Conservation (phyloP, 2,797 vertebrate species). For the Varecia variegata region DNA sequence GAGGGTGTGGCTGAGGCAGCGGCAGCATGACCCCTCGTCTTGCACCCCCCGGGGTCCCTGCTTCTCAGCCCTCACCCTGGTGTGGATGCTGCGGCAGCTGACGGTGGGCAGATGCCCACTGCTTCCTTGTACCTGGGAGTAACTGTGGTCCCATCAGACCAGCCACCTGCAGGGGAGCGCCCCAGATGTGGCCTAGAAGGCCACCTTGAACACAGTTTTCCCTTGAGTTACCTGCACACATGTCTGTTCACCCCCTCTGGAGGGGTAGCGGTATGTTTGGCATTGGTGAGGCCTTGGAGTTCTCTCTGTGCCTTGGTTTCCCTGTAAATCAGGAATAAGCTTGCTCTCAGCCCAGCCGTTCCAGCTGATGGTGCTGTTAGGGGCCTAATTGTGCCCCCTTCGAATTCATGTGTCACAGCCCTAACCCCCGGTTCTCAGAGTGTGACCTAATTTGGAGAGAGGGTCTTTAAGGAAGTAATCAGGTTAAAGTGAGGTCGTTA, state of each 20-base stretch:
- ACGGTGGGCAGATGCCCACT: rapidly evolving
- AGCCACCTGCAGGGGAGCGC: neutral
- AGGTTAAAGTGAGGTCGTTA: neutral
- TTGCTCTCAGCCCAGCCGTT: neutral
- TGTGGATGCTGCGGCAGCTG: rapidly evolving
- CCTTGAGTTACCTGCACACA: neutral
- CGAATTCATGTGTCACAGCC: rapidly evolving
- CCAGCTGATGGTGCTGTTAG: rapidly evolving
- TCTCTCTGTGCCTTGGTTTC: neutral
- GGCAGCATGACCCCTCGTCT: rapidly evolving
- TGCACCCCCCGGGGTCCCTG: rapidly evolving
- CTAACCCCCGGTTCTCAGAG: neutral
- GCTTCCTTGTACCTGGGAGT: too few species aligned
- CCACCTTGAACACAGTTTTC: too few species aligned
- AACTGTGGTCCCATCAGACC: neutral
- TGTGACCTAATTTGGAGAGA: rapidly evolving
- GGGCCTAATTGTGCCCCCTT: neutral
- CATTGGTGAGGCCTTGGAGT: rapidly evolving
- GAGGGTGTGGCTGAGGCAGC: rapidly evolving
- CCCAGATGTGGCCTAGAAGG: neutral
- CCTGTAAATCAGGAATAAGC: rapidly evolving
- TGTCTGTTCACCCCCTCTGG: rapidly evolving
- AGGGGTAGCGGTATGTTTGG: rapidly evolving
- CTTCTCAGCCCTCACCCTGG: rapidly evolving
- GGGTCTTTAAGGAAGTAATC: neutral